These are phyloP conservation scores for Sminthurides bifidus DNA, from an alignment of 1,140 invertebrate species.

Conservation along the genomic window DNA sequence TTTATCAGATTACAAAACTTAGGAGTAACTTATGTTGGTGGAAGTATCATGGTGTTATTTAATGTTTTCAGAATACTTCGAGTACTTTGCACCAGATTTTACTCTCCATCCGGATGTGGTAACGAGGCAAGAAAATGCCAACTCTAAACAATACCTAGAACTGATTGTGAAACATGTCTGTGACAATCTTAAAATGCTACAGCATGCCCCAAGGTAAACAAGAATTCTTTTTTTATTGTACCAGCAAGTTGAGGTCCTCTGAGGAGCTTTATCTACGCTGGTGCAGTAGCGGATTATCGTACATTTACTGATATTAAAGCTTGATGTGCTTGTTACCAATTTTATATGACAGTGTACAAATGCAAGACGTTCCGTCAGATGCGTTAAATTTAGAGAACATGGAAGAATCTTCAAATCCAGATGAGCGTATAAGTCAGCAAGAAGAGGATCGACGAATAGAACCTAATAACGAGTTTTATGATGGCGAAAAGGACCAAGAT, in stretches of 20 bases:
- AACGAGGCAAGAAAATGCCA: constrained; percentile 75
- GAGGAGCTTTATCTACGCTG: not conserved
- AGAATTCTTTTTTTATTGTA: not conserved
- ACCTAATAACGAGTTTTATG: constrained; percentile 82
- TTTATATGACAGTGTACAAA: constrained; percentile 55
- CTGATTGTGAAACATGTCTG: constrained; percentile 71
- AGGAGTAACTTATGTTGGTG: not conserved
- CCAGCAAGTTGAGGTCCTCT: not conserved
- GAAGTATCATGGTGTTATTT: not conserved
- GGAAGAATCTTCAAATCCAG: constrained; percentile 55
- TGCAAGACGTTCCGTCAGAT: constrained; percentile 77
- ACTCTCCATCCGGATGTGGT: constrained; percentile 80
- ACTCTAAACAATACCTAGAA: constrained; percentile 82
- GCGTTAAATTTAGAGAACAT: constrained; percentile 45
- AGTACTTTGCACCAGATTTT: constrained; percentile 92
- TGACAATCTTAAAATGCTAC: constrained; percentile 78
- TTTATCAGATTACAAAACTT: not conserved
- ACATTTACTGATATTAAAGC: not conserved
- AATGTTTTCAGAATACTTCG: constrained; percentile 59
- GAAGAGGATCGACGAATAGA: constrained; percentile 77
- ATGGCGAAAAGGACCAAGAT: constrained; percentile 60
- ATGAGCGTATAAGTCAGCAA: constrained; percentile 61
- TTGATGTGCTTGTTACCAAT: not conserved
- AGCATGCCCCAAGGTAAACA: constrained; percentile 63
- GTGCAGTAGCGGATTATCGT: not conserved